Conservation (phyloP, 2,888 invertebrate species). For the Sicus ferrugineus region DNA sequence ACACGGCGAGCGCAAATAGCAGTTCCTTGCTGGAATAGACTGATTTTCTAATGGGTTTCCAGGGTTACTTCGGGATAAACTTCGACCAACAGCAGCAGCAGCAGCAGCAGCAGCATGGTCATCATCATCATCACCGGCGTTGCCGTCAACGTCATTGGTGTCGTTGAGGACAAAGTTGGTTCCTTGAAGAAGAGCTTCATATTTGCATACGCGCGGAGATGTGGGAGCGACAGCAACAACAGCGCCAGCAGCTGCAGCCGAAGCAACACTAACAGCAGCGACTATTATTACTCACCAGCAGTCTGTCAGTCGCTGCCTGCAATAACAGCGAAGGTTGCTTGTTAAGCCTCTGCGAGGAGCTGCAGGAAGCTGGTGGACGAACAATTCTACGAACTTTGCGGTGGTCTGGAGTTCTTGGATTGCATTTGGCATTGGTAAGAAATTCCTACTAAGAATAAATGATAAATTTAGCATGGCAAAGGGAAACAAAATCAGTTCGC, state of each 20-base stretch:
- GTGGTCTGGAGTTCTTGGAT: too few species aligned
- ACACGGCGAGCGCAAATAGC: not conserved
- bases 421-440: too few species aligned
- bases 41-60: conserved; percentile 1
- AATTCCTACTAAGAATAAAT: too few species aligned
- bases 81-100: not conserved
- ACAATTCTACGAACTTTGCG: not conserved
- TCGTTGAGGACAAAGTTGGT: not conserved
- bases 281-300: not conserved
- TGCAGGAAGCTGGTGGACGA: too few species aligned
- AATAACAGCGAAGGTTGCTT: too few species aligned
- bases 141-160: not conserved
- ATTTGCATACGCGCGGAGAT: conserved; percentile 12
- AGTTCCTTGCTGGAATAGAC: not conserved
- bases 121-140: not conserved
- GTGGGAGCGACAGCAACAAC: not conserved
- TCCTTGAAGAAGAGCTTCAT: not conserved
- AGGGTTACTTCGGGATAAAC: not conserved
- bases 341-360: too few species aligned
- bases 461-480: too few species aligned
- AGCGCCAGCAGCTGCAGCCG: not conserved
- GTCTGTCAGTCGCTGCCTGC: not conserved
- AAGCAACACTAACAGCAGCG: not conserved
- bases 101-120: not conserved
- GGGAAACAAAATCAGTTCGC: too few species aligned